These are phyloP conservation scores for Chironomus tentans DNA, from an alignment of 2,888 invertebrate genomes.

Conservation along the genomic window DNA sequence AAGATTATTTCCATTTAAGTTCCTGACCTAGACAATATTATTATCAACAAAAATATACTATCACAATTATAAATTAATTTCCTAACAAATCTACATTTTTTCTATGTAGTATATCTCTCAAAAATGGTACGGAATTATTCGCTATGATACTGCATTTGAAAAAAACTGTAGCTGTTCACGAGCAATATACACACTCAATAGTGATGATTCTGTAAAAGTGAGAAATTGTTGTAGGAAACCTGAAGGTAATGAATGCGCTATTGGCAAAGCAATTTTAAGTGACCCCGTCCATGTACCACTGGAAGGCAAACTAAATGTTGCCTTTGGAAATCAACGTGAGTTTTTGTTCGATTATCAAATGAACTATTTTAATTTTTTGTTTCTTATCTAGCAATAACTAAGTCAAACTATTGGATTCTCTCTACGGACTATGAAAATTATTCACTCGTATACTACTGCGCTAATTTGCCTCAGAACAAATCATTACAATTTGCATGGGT, in stretches of 20 bases:
- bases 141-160: not conserved
- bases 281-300: not conserved
- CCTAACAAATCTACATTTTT: no score
- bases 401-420: slow-evolving; percentile 10
- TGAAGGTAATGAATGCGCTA: not conserved
- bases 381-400: not conserved
- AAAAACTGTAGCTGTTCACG: slow-evolving; percentile 7
- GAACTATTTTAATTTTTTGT: no score
- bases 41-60: no score
- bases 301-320: slow-evolving; percentile 4
- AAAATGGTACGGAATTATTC: not conserved
- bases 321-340: slow-evolving; percentile 3
- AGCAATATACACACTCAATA: not conserved
- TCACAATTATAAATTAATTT: no score
- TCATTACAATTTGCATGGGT: not conserved
- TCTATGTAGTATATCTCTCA: not conserved
- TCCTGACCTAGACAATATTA: no score
- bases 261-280: not conserved
- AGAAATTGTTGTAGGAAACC: not conserved
- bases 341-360: no score
- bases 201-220: slow-evolving; percentile 6
- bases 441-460: slow-evolving; percentile 4
- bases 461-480: not conserved
- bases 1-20: no score
- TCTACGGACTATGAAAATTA: slow-evolving; percentile 14